Evolutionary conservation across 2,113 vertebrate species (phyloP), one percentile per base, ranked within the genome.

Genomic region (Forbesichthys papilliferus): DNA sequence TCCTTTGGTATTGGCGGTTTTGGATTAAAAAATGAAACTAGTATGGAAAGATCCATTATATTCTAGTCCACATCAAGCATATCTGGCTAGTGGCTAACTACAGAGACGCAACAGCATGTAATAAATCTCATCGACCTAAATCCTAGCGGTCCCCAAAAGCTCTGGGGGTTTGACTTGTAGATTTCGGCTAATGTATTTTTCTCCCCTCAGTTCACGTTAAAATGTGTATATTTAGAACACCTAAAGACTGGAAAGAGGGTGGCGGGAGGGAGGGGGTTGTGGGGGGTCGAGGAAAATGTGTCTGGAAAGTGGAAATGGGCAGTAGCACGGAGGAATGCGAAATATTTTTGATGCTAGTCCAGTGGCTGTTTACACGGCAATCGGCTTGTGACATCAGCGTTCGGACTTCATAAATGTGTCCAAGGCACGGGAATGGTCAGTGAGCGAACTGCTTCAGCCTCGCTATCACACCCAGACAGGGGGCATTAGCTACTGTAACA

Each of bases 341-440:
- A 93, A 87, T 90, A 93, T 93, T 90, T 92, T 77, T 86, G 84
- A 90, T 90, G 82, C 81, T 3, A 71, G 63, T 90, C 88, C 86
- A 82, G 79, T 65, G 78, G 67, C 77, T 92, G 91, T 93, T 93
- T 92, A 92, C 92, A 88, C 83, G 69, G 85, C 72, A 86, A 88
- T 84, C 91, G 82, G 86, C 72, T 87, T 33, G 77, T 93, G 92
- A 93, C 92, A 92, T 93, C 92, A 91, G 82, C 83, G 80, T 79
- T 79, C 66, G 69, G 83, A 91, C 91, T 88, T 92, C 90, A 92
- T 92, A 93, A 93, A 92, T 89, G 88, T 89, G 86, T 82, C 85
- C 59, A 64, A 18, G 67, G 75, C 48, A 36, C 57, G 60, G 70
- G 81, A 83, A 76, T 59, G 82, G 86, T 77, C 85, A 86, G 83